Conservation (phyloP, 2,797 vertebrate species). For the Sandelia bainsii region DNA sequence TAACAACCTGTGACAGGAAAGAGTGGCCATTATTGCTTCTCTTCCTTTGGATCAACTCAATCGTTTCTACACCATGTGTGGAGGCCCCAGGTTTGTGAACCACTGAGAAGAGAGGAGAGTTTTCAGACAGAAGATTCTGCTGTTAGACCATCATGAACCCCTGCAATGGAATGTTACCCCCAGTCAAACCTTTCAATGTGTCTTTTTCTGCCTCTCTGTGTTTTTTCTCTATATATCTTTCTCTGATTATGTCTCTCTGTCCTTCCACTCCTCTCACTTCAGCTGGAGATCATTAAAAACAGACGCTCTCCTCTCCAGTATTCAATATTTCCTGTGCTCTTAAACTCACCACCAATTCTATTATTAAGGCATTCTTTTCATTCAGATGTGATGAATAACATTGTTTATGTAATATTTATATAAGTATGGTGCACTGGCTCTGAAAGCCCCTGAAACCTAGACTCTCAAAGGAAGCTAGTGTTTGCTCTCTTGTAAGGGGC, state of each 20-base stretch:
- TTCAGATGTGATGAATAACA: constrained; percentile 41
- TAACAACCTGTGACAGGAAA: neutral
- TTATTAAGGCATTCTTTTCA: constrained; percentile 62
- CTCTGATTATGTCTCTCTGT: constrained; percentile 16
- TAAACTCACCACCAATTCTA: constrained; percentile 51
- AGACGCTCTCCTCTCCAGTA: constrained; percentile 35
- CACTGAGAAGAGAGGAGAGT: neutral
- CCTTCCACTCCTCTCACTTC: constrained; percentile 5
- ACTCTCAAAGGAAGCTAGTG: neutral
- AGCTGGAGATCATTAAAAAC: constrained; percentile 61
- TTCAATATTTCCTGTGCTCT: constrained; percentile 32
- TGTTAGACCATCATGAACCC: neutral
- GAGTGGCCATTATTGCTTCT: neutral
- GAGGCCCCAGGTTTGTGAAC: neutral
- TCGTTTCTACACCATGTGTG: no score
- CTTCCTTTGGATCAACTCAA: neutral
- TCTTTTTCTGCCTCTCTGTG: neutral
- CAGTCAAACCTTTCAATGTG: constrained; percentile 1
- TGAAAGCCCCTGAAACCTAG: constrained; percentile 36
- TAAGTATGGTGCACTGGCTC: constrained; percentile 46
- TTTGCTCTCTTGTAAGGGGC: constrained; percentile 3
- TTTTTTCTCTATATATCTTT: neutral
- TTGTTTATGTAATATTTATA: constrained; percentile 45
- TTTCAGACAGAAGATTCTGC: neutral
- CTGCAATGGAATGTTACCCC: constrained; percentile 11